Percentiles rank a stretch among this genome's conserved stretches.
phyloP scores from a whole-genome alignment of 2,797 vertebrate genomes.

The Channa striata region DNA sequence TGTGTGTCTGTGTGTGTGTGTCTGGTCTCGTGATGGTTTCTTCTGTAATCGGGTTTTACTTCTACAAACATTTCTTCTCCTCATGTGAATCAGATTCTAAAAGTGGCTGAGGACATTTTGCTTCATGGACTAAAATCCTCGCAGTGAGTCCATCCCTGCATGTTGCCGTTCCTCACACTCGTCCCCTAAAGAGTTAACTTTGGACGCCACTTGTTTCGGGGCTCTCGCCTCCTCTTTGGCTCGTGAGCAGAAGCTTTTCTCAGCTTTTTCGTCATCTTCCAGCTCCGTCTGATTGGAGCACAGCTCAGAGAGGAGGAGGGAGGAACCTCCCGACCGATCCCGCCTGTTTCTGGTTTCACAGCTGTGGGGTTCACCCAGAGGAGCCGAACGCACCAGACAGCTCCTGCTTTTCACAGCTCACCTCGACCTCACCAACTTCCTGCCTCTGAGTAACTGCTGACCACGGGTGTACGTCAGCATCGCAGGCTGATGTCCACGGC shows the following conservation, averaged over 20 bases:
- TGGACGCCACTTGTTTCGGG: neutral
- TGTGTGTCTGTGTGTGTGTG: no score
- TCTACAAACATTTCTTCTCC: no score
- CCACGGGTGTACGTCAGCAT: conserved; percentile 7
- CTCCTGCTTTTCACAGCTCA: neutral
- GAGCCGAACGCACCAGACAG: conserved; percentile 7
- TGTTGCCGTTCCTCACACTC: no score
- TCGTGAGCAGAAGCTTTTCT: neutral
- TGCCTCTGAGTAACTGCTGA: conserved; percentile 37
- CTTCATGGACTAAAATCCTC: no score
- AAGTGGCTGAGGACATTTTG: no score
- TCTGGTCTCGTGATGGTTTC: no score
- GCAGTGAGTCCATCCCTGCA: no score
- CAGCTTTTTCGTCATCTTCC: neutral
- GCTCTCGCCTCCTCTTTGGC: neutral
- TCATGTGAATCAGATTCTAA: no score
- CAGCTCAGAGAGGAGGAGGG: neutral
- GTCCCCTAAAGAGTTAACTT: conserved; percentile 11
- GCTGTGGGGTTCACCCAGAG: neutral
- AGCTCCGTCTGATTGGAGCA: conserved; percentile 11
- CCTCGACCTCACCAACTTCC: neutral
- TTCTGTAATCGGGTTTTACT: no score
- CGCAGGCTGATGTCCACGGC: neutral
- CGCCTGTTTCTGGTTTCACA: conserved; percentile 5
- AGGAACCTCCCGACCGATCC: conserved; percentile 4